Evolutionary conservation across 1,140 invertebrate genomes (phyloP).

Genomic region (Conopomorpha cramerella): DNA sequence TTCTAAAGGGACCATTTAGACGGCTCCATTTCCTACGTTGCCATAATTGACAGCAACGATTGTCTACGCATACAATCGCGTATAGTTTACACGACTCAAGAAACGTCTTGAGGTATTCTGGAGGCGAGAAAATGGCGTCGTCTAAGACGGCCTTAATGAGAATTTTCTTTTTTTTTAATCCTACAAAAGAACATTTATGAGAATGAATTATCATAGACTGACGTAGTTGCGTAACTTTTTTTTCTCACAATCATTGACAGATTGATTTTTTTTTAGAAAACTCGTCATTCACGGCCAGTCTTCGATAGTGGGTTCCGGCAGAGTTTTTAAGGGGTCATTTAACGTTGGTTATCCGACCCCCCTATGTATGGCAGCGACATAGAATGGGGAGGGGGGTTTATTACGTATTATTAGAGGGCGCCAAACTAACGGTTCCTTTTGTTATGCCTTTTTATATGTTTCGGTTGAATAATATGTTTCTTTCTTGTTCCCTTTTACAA

Average conservation of each 20-base stretch:
- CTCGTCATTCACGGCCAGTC: no score
- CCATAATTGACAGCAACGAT: no score
- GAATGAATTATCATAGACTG: constrained; percentile 8
- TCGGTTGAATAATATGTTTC: constrained; percentile 28
- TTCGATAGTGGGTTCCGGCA: no score
- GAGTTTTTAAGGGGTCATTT: constrained; percentile 12
- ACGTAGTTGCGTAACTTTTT: constrained; percentile 5
- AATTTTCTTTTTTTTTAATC: no score
- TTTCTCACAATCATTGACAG: background rate
- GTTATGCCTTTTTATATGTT: constrained; percentile 46
- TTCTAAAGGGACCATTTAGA: no score
- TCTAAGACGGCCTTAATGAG: no score
- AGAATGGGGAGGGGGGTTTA: constrained; percentile 23
- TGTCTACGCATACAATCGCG: no score
- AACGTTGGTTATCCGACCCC: constrained; percentile 17
- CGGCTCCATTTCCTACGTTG: no score
- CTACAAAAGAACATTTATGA: background rate
- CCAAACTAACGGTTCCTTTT: constrained; percentile 42
- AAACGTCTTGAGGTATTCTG: no score
- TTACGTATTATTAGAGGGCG: constrained; percentile 49
- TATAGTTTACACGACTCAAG: no score
- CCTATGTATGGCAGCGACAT: constrained; percentile 7
- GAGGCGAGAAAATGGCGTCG: no score
- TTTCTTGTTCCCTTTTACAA: no score
- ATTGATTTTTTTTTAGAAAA: constrained; percentile 6